Evolutionary conservation across 2,797 vertebrate genomes (phyloP).

Genomic region (Protosalanx chinensis): DNA sequence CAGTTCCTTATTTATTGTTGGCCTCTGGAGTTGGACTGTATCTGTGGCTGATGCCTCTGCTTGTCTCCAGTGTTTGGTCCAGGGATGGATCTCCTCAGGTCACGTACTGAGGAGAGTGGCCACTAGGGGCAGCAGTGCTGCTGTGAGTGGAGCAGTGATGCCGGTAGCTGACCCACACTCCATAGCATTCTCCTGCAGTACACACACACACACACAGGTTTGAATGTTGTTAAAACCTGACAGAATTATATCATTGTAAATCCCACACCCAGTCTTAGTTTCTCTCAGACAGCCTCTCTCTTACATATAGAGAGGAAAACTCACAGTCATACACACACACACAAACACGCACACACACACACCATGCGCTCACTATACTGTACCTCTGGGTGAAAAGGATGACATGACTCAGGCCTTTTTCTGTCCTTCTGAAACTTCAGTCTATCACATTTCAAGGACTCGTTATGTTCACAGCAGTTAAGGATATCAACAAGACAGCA

Average conservation of each 20-base stretch:
- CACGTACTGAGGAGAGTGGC: slow-evolving; percentile 83
- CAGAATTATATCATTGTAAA: not conserved
- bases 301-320: slow-evolving; percentile 1
- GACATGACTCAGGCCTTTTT: slow-evolving; percentile 91
- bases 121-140: slow-evolving; percentile 76
- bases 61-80: slow-evolving; percentile 61
- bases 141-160: slow-evolving; percentile 65
- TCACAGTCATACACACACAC: not conserved
- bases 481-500: slow-evolving; percentile 38
- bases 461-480: slow-evolving; percentile 88
- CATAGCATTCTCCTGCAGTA: slow-evolving; percentile 89
- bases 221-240: not conserved
- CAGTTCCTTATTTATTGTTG: slow-evolving; percentile 72
- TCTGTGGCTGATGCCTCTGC: slow-evolving; percentile 45
- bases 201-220: slow-evolving; percentile 7
- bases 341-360: slow-evolving; percentile 14
- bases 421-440: slow-evolving; percentile 98
- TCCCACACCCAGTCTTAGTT: not conserved
- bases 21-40: slow-evolving; percentile 69
- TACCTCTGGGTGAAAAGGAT: slow-evolving; percentile 96
- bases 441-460: slow-evolving; percentile 96
- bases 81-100: slow-evolving; percentile 75
- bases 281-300: too few relatives aligned
- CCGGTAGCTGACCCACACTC: slow-evolving; percentile 86
- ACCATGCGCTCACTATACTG: slow-evolving; percentile 23